These are phyloP conservation scores for Dryobotodes eremita DNA, from an alignment of 2,888 invertebrate species.

Conservation along the genomic window DNA sequence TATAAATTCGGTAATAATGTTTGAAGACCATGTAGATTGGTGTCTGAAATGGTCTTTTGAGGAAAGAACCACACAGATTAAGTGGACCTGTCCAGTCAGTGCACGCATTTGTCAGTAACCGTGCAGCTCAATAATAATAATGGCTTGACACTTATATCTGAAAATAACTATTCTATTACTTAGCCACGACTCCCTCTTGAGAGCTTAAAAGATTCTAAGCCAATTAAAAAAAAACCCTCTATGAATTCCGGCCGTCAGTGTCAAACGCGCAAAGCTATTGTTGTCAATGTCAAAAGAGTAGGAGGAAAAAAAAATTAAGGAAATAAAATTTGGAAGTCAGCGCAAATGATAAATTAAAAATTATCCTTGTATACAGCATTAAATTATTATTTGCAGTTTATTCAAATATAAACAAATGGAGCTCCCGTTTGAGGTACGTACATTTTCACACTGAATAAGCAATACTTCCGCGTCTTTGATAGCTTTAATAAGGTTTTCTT, in stretches of 20 bases:
- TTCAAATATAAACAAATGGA: conserved; percentile 75
- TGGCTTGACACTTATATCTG: too few species aligned
- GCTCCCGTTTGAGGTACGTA: conserved; percentile 84
- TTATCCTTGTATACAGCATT: background rate
- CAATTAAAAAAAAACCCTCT: background rate
- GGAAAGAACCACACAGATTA: too few species aligned
- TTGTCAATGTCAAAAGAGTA: conserved; percentile 56
- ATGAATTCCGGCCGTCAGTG: background rate
- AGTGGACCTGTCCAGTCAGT: too few species aligned
- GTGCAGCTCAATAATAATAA: too few species aligned
- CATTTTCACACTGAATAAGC: conserved; percentile 20
- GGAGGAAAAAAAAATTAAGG: conserved; percentile 37
- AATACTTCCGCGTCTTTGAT: conserved; percentile 40
- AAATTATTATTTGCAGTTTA: conserved; percentile 22
- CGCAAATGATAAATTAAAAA: conserved; percentile 24
- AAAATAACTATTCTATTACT: too few species aligned
- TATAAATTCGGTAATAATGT: too few species aligned
- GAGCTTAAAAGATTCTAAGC: background rate
- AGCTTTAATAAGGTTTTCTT: conserved; percentile 67
- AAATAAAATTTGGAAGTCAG: conserved; percentile 33
- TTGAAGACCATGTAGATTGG: too few species aligned
- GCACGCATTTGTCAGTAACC: too few species aligned
- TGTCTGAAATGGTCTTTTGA: too few species aligned
- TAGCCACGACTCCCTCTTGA: too few species aligned
- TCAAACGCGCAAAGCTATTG: conserved; percentile 10